phyloP scores from a whole-genome alignment of 2,888 invertebrate genomes.

The Andrena haemorrhoa region DNA sequence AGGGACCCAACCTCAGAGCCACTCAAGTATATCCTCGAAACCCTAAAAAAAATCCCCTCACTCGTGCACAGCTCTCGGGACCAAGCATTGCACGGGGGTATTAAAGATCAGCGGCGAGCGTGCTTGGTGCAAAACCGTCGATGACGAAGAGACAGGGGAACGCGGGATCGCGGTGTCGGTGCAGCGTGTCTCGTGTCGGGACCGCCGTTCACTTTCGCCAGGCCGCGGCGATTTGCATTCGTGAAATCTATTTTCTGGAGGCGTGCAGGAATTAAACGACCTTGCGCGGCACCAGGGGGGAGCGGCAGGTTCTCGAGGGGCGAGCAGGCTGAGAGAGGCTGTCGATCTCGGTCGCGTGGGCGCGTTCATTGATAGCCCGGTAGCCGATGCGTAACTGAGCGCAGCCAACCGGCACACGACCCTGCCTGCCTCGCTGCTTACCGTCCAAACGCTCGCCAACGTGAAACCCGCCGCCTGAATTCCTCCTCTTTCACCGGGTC shows the following conservation, averaged over 20 bases:
- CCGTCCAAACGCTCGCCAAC: conserved; percentile 37
- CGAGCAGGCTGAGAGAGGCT: conserved; percentile 44
- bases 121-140: conserved; percentile 7
- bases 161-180: conserved; percentile 8
- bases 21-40: too few species aligned
- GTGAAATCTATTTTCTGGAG: conserved; percentile 70
- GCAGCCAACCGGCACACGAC: conserved; percentile 65
- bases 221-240: conserved; percentile 61
- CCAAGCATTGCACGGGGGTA: too few species aligned
- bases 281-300: conserved; percentile 61
- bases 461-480: conserved; percentile 32
- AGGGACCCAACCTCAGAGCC: too few species aligned
- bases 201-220: conserved; percentile 62
- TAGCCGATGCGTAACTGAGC: conserved; percentile 74
- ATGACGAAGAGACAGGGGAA: conserved; percentile 34
- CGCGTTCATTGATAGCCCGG: conserved; percentile 79
- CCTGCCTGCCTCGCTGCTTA: conserved; percentile 30
- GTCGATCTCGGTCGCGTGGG: conserved; percentile 75
- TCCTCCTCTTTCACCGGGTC: conserved; percentile 35
- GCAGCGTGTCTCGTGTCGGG: conserved; percentile 16
- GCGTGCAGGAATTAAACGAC: conserved; percentile 72
- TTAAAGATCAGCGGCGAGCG: too few species aligned
- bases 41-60: too few species aligned
- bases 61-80: too few species aligned
- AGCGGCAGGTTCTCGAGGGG: conserved; percentile 55